A percentile compares a stretch with the other conserved stretches of the same genome.
Evolutionary conservation across 1,140 invertebrate genomes (phyloP).

Genomic region (Bombyx mandarina): DNA sequence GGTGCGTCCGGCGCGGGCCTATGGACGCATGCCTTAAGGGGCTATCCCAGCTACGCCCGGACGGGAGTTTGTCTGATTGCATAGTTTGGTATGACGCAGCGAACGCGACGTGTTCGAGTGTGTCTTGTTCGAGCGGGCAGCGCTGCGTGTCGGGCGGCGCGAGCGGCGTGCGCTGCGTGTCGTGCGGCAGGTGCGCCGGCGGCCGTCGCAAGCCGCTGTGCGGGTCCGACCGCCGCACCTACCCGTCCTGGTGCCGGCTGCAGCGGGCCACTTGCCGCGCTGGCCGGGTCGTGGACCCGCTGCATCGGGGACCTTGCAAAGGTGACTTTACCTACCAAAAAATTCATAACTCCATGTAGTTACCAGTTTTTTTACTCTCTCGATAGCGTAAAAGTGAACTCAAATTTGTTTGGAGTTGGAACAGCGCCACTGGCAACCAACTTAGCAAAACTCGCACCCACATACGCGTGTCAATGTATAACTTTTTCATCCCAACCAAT

Average conservation of each 20-base stretch:
- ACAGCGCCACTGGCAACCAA: too few species aligned
- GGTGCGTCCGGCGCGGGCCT: too few species aligned
- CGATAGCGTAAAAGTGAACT: too few species aligned
- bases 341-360: too few species aligned
- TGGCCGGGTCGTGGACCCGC: conserved; percentile 84
- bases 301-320: conserved; percentile 79
- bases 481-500: too few species aligned
- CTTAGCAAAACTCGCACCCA: too few species aligned
- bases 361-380: too few species aligned
- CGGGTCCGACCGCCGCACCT: conserved; percentile 87
- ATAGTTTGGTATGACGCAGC: conserved; percentile 66
- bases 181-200: conserved; percentile 82
- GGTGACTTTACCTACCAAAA: conserved; percentile 27
- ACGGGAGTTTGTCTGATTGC: neutral
- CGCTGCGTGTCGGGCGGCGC: conserved; percentile 81
- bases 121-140: conserved; percentile 82
- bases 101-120: conserved; percentile 80
- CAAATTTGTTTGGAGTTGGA: too few species aligned
- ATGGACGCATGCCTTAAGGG: too few species aligned
- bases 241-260: conserved; percentile 90
- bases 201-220: conserved; percentile 75
- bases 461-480: too few species aligned
- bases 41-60: too few species aligned
- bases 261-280: conserved; percentile 85
- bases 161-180: conserved; percentile 83